These are phyloP conservation scores for Chlorocebus sabaeus DNA, from an alignment of 2,113 vertebrate species.

Conservation along the genomic window DNA sequence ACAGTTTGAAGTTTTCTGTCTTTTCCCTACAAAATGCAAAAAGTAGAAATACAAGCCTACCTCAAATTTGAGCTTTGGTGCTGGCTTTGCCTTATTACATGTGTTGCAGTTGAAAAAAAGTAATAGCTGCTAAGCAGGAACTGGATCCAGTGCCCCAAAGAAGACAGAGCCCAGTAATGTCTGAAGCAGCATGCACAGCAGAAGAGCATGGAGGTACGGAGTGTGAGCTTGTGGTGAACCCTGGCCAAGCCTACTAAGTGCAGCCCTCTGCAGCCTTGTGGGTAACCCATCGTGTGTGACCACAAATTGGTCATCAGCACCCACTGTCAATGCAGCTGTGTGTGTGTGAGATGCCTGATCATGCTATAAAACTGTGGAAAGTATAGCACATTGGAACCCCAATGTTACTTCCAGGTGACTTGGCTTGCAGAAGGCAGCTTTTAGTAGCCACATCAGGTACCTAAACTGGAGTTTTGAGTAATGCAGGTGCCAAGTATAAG, in stretches of 20 bases:
- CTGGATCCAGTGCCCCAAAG: not conserved
- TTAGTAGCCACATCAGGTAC: not conserved
- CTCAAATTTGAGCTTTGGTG: not conserved
- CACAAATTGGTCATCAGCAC: not conserved
- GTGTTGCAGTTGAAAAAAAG: not conserved
- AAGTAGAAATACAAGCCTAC: not conserved
- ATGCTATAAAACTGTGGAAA: not conserved
- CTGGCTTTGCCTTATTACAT: not conserved
- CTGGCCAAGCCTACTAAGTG: not conserved
- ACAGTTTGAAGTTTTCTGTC: not conserved
- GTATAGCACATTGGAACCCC: not conserved
- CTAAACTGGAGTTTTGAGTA: not conserved
- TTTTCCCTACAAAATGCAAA: not conserved
- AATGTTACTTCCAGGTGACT: not conserved
- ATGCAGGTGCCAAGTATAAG: not conserved
- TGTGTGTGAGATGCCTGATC: not conserved
- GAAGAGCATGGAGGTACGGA: not conserved
- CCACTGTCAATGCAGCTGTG: not conserved
- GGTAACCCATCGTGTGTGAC: not conserved
- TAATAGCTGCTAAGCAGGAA: slow-evolving; percentile 21
- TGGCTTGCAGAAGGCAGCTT: not conserved
- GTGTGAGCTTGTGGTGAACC: not conserved
- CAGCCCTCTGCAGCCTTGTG: not conserved
- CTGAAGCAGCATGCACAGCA: not conserved
- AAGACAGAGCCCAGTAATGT: not conserved